Conservation (phyloP, 2,113 vertebrate species). For the Pipra filicauda region DNA sequence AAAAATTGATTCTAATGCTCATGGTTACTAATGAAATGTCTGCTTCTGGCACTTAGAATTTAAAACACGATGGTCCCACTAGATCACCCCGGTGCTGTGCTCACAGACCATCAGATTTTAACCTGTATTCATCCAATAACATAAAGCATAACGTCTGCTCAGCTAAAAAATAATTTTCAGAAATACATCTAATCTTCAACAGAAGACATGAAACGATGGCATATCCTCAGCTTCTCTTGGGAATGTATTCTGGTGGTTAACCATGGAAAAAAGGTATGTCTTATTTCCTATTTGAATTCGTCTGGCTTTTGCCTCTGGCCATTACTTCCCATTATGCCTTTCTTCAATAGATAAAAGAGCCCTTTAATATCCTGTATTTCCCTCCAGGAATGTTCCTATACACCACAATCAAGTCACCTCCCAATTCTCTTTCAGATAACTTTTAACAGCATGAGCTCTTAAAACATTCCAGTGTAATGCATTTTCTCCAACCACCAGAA, state of each 20-base stretch:
- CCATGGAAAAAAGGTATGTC: slow-evolving; percentile 14
- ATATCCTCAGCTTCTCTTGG: neutral
- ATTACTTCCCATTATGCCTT: slow-evolving; percentile 24
- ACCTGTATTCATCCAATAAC: neutral
- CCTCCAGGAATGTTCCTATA: slow-evolving; percentile 11
- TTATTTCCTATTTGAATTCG: slow-evolving; percentile 21
- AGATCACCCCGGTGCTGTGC: neutral
- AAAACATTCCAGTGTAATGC: neutral
- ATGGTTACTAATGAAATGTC: neutral
- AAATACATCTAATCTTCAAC: neutral
- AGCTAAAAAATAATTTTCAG: neutral
- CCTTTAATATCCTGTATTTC: slow-evolving; percentile 37
- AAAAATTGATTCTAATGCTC: neutral
- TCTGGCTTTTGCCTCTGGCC: slow-evolving; percentile 20
- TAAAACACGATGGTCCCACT: neutral
- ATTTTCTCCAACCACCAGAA: neutral
- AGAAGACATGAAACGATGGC: neutral
- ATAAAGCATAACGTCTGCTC: neutral
- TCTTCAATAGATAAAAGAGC: slow-evolving; percentile 50
- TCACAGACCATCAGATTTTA: neutral
- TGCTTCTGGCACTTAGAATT: neutral
- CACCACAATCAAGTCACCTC: neutral
- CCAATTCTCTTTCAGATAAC: neutral
- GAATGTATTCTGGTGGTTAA: slow-evolving; percentile 41
- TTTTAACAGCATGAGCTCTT: neutral